Conservation (phyloP, 2,797 vertebrate genomes). For the Coranthus polyacanthus region DNA sequence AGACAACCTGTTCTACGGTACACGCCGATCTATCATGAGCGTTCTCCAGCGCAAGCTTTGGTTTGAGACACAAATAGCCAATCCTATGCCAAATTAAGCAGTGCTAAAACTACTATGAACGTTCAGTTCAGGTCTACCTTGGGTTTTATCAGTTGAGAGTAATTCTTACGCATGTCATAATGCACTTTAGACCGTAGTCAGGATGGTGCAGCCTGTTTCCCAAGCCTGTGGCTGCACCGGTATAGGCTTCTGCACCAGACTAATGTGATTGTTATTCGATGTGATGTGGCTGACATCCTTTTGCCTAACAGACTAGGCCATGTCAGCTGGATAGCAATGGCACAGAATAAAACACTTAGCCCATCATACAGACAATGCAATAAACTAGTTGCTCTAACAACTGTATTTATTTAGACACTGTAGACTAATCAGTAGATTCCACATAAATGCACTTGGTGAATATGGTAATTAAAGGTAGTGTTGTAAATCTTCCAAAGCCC, state of each 20-base stretch:
- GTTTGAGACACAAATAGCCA: conserved; percentile 35
- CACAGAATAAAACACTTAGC: conserved; percentile 12
- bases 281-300: conserved; percentile 59
- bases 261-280: conserved; percentile 56
- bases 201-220: conserved; percentile 6
- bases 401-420: background rate
- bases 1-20: conserved; percentile 4
- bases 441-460: too few relatives aligned
- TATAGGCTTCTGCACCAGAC: background rate
- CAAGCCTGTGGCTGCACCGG: conserved; percentile 14
- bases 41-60: conserved; percentile 10
- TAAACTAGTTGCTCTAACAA: background rate
- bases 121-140: conserved; percentile 6
- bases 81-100: conserved; percentile 18
- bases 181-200: background rate
- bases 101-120: conserved; percentile 1
- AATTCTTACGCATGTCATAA: background rate
- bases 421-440: too few relatives aligned
- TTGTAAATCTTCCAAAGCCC: background rate
- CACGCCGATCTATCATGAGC: conserved; percentile 17
- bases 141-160: too few relatives aligned
- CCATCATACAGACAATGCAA: background rate
- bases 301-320: conserved; percentile 45
- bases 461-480: too few relatives aligned
- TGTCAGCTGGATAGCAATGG: conserved; percentile 24